phyloP scores from a whole-genome alignment of 64 coral and sea anemone genomes.

The Trachythela sp. region DNA sequence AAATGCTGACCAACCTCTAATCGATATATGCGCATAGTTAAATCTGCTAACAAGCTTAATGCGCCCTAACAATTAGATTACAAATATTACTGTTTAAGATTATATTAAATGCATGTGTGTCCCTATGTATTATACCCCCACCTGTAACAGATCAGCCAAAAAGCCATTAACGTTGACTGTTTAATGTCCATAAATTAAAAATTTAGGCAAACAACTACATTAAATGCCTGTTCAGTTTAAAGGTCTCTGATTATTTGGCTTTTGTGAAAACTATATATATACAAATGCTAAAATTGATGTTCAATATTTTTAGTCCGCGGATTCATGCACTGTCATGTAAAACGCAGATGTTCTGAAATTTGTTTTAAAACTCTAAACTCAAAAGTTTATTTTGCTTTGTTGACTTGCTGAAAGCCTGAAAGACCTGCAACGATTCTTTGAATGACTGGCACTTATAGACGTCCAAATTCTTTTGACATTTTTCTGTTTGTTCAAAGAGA shows the following conservation, averaged over 20 bases:
- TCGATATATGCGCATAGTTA: too few relatives aligned
- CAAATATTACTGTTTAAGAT: too few relatives aligned
- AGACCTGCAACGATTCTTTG: not conserved
- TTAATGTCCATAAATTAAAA: not conserved
- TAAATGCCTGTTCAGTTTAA: not conserved
- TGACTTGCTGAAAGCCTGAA: not conserved
- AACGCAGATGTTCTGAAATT: too few relatives aligned
- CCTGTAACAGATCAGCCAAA: not conserved
- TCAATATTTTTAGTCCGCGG: not conserved
- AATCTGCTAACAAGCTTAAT: too few relatives aligned
- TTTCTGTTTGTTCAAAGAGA: not conserved
- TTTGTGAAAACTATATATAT: not conserved
- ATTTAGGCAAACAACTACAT: not conserved
- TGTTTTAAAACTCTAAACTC: too few relatives aligned
- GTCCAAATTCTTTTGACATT: not conserved
- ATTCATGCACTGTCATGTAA: too few relatives aligned
- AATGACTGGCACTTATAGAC: not conserved
- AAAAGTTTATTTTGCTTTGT: not conserved
- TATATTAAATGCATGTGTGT: too few relatives aligned
- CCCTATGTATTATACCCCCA: too few relatives aligned
- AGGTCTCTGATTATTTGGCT: not conserved
- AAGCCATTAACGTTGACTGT: not conserved
- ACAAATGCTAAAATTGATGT: not conserved
- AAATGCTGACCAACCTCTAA: too few relatives aligned
- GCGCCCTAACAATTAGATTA: too few relatives aligned